phyloP scores from a whole-genome alignment of 2,113 vertebrate genomes.

The Lynx canadensis region DNA sequence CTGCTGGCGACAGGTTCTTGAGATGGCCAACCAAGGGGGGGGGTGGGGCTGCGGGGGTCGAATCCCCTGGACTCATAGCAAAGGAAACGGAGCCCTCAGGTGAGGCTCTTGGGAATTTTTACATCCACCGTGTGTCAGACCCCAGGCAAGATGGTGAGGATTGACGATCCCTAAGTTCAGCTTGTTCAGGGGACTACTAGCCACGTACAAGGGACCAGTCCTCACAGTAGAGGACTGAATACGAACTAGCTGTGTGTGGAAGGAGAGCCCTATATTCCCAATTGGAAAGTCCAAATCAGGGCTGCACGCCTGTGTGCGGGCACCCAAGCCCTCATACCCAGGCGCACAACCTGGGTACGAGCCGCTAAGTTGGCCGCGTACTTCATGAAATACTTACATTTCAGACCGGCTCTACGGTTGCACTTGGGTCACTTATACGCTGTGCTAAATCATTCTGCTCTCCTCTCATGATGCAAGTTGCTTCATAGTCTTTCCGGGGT shows the following conservation, averaged over 20 bases:
- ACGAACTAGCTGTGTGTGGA: not conserved
- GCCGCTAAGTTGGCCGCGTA: not conserved
- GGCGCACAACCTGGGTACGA: not conserved
- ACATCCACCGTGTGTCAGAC: not conserved
- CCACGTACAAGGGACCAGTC: fast-evolving
- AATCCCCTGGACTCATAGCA: not conserved
- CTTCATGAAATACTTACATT: not conserved
- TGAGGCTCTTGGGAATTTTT: not conserved
- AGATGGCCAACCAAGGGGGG: not conserved
- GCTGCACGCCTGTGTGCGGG: fast-evolving
- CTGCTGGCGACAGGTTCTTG: not conserved
- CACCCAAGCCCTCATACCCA: not conserved
- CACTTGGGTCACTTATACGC: not conserved
- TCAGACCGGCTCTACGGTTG: not conserved
- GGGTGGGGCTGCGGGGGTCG: fast-evolving
- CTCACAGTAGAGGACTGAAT: no score
- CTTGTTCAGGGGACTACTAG: not conserved
- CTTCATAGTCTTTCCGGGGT: fast-evolving
- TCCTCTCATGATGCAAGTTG: not conserved
- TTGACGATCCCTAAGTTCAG: not conserved
- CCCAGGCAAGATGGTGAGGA: fast-evolving
- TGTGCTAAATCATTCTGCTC: not conserved
- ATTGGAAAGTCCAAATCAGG: not conserved
- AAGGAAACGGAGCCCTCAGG: not conserved
- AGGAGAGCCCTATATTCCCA: not conserved